Percentiles rank a stretch among this genome's conserved stretches.
phyloP scores from a whole-genome alignment of 1,140 invertebrate genomes.

The Eciton burchellii region DNA sequence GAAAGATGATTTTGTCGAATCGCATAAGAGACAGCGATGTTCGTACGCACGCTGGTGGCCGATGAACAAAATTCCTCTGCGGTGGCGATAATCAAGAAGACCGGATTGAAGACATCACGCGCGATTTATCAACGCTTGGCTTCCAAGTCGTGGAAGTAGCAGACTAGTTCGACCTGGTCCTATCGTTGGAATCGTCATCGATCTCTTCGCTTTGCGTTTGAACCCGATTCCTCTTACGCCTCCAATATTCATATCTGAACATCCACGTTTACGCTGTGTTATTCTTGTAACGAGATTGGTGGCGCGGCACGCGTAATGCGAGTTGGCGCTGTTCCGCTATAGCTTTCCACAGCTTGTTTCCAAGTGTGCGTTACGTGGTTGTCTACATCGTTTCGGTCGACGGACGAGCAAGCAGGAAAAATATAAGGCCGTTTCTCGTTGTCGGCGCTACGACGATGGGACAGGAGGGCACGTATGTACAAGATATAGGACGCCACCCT shows the following conservation, averaged over 20 bases:
- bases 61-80: conserved; percentile 41
- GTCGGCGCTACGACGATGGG: conserved; percentile 55
- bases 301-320: not conserved
- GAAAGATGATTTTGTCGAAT: conserved; percentile 49
- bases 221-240: not conserved
- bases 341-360: not conserved
- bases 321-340: conserved; percentile 21
- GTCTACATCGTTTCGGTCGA: conserved; percentile 37
- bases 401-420: conserved; percentile 46
- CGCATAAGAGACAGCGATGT: not conserved
- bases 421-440: conserved; percentile 50
- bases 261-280: no score
- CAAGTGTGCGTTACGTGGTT: conserved; percentile 34
- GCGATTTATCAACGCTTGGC: conserved; percentile 31
- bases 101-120: conserved; percentile 23
- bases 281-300: not conserved
- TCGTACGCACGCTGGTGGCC: not conserved
- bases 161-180: conserved; percentile 7
- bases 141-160: not conserved
- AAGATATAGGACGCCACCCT: conserved; percentile 34
- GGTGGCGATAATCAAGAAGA: conserved; percentile 19
- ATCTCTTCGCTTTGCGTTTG: not conserved
- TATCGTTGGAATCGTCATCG: not conserved
- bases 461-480: conserved; percentile 9
- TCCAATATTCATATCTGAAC: no score